Evolutionary conservation across 2,888 invertebrate species (phyloP), one percentile per base, ranked within the genome.

Genomic region (Pseudococcus longispinus): DNA sequence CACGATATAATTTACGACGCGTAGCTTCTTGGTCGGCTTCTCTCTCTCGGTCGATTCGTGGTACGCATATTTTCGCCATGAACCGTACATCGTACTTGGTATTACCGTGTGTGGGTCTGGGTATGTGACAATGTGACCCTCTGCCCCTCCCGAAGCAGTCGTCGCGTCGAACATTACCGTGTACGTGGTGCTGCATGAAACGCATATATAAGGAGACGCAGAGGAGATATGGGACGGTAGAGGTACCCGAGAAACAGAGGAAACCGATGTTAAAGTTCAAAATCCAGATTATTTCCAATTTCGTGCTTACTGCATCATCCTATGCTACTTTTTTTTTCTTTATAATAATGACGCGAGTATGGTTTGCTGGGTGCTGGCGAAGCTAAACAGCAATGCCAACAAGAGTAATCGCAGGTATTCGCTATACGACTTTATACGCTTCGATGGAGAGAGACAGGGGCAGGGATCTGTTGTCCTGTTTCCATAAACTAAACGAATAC

Each of bases 221-320:
- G n/a, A n/a, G n/a, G n/a, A n/a, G n/a, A n/a, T n/a, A n/a, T n/a
- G n/a, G n/a, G n/a, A n/a, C n/a, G n/a, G n/a, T n/a, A n/a, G 77
- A 5, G 42, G 37, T 8, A 20, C n/a, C n/a, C n/a, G 37, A 9
- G 20, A 37, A 37, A 80, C 20, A 13, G 77, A 20, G 37, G 37
- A 70, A 70, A 70, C n/a, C 44, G 20, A 37, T 60, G 60, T 85
- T 44, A 44, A 85, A 85, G 85, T 85, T 85, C 85, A 44, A 85
- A 85, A 85, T 85, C 85, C 85, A 85, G 85, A 85, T 85, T 85
- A 70, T 70, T 85, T 84, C 32, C 74, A n/a, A 65, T 85, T 85
- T 70, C 42, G 85, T 85, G 70, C 42, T 32, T 13, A 5, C 20
- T 23, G 20, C 55, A 3, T 60, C 60, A 20, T 23, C 60, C 1